Percentiles rank a stretch among this genome's conserved stretches.
These are phyloP conservation scores for Zoanthus solanderi DNA, from an alignment of 92 coral and sea anemone genomes.

Conservation along the genomic window DNA sequence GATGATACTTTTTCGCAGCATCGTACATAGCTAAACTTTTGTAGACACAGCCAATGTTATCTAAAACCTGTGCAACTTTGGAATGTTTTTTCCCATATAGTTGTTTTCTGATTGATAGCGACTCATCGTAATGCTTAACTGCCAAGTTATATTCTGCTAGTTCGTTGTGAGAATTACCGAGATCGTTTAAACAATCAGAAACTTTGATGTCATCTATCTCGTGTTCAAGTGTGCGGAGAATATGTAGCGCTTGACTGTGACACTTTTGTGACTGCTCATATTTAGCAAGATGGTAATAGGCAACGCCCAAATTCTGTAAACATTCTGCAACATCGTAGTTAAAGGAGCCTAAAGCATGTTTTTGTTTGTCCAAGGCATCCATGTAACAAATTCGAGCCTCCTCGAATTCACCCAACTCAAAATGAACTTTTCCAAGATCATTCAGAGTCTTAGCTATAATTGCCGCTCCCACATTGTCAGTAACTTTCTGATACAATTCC, in stretches of 20 bases:
- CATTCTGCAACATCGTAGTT: conserved; percentile 52
- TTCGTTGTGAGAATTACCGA: conserved; percentile 38
- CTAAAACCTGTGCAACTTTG: conserved; percentile 39
- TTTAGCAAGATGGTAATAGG: conserved; percentile 9
- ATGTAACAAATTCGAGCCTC: conserved; percentile 31
- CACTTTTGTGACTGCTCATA: conserved; percentile 30
- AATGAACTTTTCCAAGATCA: conserved; percentile 29
- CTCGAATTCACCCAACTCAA: conserved; percentile 23
- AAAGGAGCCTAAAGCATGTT: conserved; percentile 8
- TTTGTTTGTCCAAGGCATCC: conserved; percentile 6
- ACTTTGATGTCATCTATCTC: not conserved
- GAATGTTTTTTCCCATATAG: conserved; percentile 18
- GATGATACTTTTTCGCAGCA: conserved; percentile 25
- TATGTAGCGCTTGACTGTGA: conserved; percentile 30
- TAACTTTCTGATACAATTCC: not conserved
- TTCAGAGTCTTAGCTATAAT: conserved; percentile 2
- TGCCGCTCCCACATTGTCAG: not conserved
- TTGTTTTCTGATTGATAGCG: conserved; percentile 22
- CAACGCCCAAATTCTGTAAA: conserved; percentile 47
- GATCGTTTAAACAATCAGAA: conserved; percentile 33
- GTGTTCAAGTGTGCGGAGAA: conserved; percentile 12
- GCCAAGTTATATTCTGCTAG: conserved; percentile 18
- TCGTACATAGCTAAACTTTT: conserved; percentile 41
- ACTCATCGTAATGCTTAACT: conserved; percentile 16
- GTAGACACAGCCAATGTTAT: conserved; percentile 45